Evolutionary conservation across 2,113 vertebrate genomes (phyloP).

Genomic region (Mohoua ochrocephala): DNA sequence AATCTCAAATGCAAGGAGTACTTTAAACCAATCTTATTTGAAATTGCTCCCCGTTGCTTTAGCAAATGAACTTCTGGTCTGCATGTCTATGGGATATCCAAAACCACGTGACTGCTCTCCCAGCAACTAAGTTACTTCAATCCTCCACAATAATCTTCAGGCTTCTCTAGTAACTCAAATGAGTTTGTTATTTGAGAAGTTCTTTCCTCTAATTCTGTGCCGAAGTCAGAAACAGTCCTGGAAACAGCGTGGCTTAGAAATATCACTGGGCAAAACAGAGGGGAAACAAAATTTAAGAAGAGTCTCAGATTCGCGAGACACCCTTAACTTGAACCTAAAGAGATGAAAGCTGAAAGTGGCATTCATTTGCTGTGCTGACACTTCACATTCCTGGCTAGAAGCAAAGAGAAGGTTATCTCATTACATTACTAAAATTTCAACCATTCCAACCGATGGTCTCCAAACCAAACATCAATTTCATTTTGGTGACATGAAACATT

Average conservation of each 20-base stretch:
- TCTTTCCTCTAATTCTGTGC: background rate
- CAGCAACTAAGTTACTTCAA: background rate
- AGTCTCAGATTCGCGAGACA: background rate
- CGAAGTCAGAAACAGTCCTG: background rate
- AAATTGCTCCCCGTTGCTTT: background rate
- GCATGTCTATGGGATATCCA: background rate
- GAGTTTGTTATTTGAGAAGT: background rate
- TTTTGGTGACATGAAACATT: background rate
- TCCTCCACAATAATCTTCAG: background rate
- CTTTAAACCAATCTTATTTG: background rate
- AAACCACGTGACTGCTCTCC: background rate
- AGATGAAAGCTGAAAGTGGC: background rate
- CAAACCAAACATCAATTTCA: background rate
- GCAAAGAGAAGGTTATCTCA: background rate
- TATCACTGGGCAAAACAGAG: background rate
- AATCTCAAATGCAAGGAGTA: background rate
- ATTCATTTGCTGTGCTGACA: background rate
- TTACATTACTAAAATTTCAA: background rate
- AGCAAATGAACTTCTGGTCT: background rate
- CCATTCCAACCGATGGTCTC: background rate
- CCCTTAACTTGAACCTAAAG: background rate
- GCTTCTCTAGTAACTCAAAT: background rate
- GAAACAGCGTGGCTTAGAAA: background rate
- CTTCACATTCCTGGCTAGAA: background rate
- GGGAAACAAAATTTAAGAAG: background rate